phyloP scores from a whole-genome alignment of 2,888 invertebrate species.

The Ophion slaviceki region DNA sequence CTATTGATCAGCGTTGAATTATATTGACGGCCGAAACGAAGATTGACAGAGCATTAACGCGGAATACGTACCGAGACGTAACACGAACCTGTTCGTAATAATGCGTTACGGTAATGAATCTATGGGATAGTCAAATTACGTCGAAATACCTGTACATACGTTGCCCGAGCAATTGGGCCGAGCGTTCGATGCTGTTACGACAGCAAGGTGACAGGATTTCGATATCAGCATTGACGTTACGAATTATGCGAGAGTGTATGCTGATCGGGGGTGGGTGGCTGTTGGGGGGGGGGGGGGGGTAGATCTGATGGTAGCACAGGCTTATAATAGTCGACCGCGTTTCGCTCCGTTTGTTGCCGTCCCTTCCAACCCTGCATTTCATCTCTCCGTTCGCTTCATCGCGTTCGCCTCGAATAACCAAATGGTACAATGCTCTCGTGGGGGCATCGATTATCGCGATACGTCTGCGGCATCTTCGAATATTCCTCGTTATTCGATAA shows the following conservation, averaged over 20 bases:
- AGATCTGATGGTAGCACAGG: conserved; percentile 35
- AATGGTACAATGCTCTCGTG: conserved; percentile 32
- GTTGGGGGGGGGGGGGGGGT: not conserved
- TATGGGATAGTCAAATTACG: conserved; percentile 22
- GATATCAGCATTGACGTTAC: conserved; percentile 61
- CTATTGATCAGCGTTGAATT: conserved; percentile 32
- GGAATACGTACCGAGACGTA: conserved; percentile 22
- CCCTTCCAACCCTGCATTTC: not conserved
- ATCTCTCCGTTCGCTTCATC: conserved; percentile 10
- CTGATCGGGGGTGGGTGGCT: conserved; percentile 16
- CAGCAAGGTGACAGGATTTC: conserved; percentile 58
- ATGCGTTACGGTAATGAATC: conserved; percentile 35
- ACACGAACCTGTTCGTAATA: conserved; percentile 31
- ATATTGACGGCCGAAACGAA: conserved; percentile 43
- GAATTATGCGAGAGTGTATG: conserved; percentile 57
- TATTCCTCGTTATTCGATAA: conserved; percentile 56
- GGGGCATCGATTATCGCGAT: conserved; percentile 62
- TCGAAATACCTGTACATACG: conserved; percentile 17
- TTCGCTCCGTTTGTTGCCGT: conserved; percentile 44
- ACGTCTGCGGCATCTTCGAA: conserved; percentile 61
- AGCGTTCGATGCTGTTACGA: conserved; percentile 57
- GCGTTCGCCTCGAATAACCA: conserved; percentile 23
- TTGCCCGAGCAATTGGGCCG: conserved; percentile 49
- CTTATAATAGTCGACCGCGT: conserved; percentile 59
- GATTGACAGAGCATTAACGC: conserved; percentile 50